A percentile compares a stretch with the other conserved stretches of the same genome.
These are phyloP conservation scores for Python bivittatus DNA, from an alignment of 2,113 vertebrate genomes.

Conservation along the genomic window DNA sequence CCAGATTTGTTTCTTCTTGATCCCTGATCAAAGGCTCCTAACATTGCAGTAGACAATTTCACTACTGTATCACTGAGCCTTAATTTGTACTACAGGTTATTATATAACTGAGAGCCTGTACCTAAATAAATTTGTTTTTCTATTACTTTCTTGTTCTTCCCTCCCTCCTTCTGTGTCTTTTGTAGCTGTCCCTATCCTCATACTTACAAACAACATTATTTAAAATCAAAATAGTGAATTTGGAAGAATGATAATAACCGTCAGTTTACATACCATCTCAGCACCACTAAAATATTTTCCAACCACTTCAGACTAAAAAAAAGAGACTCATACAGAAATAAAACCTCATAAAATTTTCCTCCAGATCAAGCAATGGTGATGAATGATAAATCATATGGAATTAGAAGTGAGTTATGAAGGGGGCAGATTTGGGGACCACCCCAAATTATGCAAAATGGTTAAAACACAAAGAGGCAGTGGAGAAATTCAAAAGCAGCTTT, in stretches of 20 bases:
- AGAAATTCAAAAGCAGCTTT: no score
- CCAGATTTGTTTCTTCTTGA: neutral
- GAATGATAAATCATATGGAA: no score
- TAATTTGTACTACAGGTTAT: neutral
- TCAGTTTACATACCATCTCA: no score
- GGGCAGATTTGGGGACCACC: no score
- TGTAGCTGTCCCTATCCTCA: neutral
- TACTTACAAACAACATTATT: neutral
- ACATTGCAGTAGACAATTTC: neutral
- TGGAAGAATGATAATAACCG: neutral
- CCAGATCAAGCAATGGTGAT: no score
- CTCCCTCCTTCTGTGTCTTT: neutral
- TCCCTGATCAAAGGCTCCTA: neutral
- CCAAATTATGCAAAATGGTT: no score
- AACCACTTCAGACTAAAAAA: no score
- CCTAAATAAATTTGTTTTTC: neutral
- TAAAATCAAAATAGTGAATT: neutral
- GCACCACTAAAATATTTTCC: no score
- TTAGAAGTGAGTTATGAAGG: no score
- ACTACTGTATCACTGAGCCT: neutral
- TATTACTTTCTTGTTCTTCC: neutral
- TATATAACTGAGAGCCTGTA: neutral
- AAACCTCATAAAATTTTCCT: no score
- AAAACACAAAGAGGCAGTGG: no score
- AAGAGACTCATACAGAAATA: no score